Evolutionary conservation across 1,140 invertebrate genomes (phyloP).

Genomic region (Ruditapes philippinarum): DNA sequence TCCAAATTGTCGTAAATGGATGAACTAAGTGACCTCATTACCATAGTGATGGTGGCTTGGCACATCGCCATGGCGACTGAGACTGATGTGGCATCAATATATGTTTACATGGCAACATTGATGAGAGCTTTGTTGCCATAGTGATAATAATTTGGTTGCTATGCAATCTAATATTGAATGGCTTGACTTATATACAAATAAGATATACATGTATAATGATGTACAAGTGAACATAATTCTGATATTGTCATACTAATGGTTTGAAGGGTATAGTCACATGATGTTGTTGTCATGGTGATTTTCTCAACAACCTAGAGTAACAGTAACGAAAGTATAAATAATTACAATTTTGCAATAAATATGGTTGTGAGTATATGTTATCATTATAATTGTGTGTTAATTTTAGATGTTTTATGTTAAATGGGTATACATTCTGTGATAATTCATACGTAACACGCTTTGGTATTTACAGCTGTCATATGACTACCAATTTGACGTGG

Average conservation of each 20-base stretch:
- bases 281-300: conserved; percentile 37
- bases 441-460: not conserved
- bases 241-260: no score
- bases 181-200: no score
- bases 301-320: conserved; percentile 34
- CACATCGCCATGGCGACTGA: not conserved
- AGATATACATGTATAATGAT: no score
- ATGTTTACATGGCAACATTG: not conserved
- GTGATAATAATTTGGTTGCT: conserved; percentile 26
- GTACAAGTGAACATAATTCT: no score
- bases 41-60: conserved; percentile 23
- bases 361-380: not conserved
- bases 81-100: not conserved
- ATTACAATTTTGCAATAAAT: no score
- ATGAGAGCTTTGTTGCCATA: not conserved
- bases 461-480: conserved; percentile 94
- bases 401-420: not conserved
- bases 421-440: no score
- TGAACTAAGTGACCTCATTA: conserved; percentile 87
- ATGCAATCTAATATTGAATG: no score
- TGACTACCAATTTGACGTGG: conserved; percentile 99
- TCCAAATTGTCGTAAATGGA: conserved; percentile 99
- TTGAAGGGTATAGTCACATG: conserved; percentile 12
- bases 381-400: not conserved
- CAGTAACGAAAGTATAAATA: no score